phyloP scores from a whole-genome alignment of 2,888 invertebrate genomes.

The Aspidiotus destructor region DNA sequence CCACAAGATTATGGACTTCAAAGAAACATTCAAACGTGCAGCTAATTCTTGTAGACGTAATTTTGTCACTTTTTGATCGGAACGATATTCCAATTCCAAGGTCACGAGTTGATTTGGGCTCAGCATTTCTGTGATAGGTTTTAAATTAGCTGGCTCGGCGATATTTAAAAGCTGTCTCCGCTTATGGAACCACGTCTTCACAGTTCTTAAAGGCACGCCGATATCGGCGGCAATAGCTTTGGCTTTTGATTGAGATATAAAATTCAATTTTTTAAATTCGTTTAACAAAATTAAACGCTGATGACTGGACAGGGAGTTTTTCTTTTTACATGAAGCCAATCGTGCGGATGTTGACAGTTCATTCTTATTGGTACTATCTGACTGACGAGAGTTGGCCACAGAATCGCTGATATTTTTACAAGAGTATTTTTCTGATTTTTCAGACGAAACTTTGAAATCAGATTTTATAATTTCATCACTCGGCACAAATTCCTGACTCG shows the following conservation, averaged over 20 bases:
- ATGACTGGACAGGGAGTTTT: constrained; percentile 13
- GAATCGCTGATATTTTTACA: too few relatives aligned
- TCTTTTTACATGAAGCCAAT: neutral
- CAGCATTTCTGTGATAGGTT: neutral
- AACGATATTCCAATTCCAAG: neutral
- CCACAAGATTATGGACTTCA: neutral
- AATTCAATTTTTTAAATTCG: constrained; percentile 9
- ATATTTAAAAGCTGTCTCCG: neutral
- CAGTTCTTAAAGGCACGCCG: neutral
- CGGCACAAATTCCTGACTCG: too few relatives aligned
- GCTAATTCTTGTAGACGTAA: neutral
- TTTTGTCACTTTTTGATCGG: neutral
- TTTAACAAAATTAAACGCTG: constrained; percentile 4
- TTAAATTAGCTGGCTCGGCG: neutral
- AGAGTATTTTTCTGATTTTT: too few relatives aligned
- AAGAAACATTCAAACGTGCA: neutral
- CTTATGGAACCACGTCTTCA: constrained; percentile 7
- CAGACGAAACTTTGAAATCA: too few relatives aligned
- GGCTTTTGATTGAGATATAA: neutral
- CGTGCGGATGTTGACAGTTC: too few relatives aligned
- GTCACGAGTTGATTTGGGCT: neutral
- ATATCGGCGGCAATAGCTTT: constrained; percentile 13
- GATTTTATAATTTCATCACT: too few relatives aligned
- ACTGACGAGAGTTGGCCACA: too few relatives aligned
- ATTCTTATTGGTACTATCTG: too few relatives aligned